Base-by-base conservation (phyloP, 2,797 vertebrate genomes). In the Ateles fusciceps region DNA sequence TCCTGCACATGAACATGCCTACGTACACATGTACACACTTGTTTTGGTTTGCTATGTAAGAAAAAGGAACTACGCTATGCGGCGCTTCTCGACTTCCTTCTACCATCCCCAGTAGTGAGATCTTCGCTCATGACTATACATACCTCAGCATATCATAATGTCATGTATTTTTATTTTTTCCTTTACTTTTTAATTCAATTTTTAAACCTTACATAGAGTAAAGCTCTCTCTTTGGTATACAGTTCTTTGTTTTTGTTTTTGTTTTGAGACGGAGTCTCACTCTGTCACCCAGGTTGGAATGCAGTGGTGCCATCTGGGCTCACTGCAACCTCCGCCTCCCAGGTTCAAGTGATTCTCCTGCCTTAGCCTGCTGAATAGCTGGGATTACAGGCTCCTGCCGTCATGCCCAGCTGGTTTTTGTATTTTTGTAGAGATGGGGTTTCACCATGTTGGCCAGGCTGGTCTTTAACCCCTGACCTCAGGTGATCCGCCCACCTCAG, bases 31-130 rank as follows among this genome's bases (percentile, higher is more conserved):
- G 6, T 13, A 11, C 21, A 24, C 15, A 7, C 36, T 30, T 78
- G 2, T 42, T 85, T 76, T 72, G 39, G 26, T 78, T 74, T 74
- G 64, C 89, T 12, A 0, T 28, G 1, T 80, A 28, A 92, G 89
- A 57, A 26, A 33, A 55, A 80, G 52, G 46, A 68, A 30, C 33
- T 12, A 0, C 2, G 17, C 48, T 10, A 0, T 26, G 2, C 2
- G 2, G 61, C n/a, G 55, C 61, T 78, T 46, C 39, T 71, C 17
- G 28, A 26, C 39, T 0, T 4, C 33, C 24, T 48, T 39, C 10
- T 76, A 3, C 52, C 1, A 0, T 57, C 42, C 48, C 39, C 36
- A 4, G 0, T n/a, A 24, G 19, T 4, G 1, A 84, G 57, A 11
- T 68, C 57, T 92, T 68, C 30, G 15, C 48, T 83, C 28, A 11